phyloP scores from a whole-genome alignment of 2,888 invertebrate species.

The Lycophotia porphyrea region DNA sequence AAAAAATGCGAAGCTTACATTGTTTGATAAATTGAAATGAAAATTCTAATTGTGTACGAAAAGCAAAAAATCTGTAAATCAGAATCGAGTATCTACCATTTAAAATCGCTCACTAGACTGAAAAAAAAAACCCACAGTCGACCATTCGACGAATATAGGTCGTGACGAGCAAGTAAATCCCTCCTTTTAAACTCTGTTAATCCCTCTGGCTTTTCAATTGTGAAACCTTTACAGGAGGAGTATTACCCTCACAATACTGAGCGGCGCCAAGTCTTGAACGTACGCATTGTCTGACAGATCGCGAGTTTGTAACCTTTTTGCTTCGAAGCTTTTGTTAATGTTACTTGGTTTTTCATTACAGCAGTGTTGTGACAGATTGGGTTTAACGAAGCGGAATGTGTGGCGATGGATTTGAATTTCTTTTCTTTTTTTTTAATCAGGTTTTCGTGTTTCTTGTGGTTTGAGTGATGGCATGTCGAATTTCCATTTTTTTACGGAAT shows the following conservation, averaged over 20 bases:
- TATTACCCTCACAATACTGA: constrained; percentile 67
- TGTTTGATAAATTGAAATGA: not conserved
- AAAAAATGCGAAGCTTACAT: not conserved
- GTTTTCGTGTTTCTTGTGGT: constrained; percentile 15
- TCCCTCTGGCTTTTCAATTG: constrained; percentile 71
- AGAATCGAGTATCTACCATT: constrained; percentile 49
- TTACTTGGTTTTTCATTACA: constrained; percentile 57
- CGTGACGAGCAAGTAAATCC: constrained; percentile 68
- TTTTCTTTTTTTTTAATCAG: constrained; percentile 26
- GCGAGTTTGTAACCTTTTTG: constrained; percentile 53
- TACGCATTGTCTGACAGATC: constrained; percentile 60
- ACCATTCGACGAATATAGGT: constrained; percentile 66
- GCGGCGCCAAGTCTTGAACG: constrained; percentile 63
- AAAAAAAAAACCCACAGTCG: constrained; percentile 56
- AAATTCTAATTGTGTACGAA: not conserved
- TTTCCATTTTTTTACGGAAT: not conserved
- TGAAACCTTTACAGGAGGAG: constrained; percentile 68
- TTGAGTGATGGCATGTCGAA: constrained; percentile 1
- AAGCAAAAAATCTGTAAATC: constrained; percentile 6
- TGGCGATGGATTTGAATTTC: constrained; percentile 33
- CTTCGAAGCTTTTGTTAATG: constrained; percentile 42
- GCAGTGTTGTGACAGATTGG: constrained; percentile 50
- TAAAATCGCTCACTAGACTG: constrained; percentile 40
- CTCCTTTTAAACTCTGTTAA: constrained; percentile 72
- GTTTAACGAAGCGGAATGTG: constrained; percentile 57